Evolutionary conservation across 2,113 vertebrate species (phyloP).

Genomic region (Potamarius usumacintae): DNA sequence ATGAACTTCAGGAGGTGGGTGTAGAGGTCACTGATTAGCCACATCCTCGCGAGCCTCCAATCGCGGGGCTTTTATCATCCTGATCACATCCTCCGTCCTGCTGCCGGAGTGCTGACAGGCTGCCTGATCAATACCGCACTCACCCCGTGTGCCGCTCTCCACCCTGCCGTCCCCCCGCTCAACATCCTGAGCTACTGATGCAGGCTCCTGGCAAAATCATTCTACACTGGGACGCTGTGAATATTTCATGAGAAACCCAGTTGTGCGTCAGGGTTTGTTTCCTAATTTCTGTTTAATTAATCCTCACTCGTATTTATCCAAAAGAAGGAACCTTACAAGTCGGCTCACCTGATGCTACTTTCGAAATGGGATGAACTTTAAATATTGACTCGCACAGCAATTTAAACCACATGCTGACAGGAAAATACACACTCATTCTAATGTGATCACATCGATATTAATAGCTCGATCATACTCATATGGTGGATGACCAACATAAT

Average conservation of each 20-base stretch:
- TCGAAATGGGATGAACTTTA: neutral
- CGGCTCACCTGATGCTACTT: neutral
- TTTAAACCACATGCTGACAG: neutral
- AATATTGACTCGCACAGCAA: neutral
- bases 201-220: conserved; percentile 43
- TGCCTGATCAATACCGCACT: conserved; percentile 64
- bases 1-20: conserved; percentile 72
- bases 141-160: neutral
- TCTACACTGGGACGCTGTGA: conserved; percentile 3
- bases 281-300: neutral
- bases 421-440: neutral
- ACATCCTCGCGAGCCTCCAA: conserved; percentile 48
- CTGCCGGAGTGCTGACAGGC: conserved; percentile 45
- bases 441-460: neutral
- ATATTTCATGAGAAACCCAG: neutral
- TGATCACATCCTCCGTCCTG: conserved; percentile 62
- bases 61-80: conserved; percentile 61
- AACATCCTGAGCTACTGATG: conserved; percentile 37
- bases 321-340: neutral
- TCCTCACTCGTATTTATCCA: neutral
- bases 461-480: neutral
- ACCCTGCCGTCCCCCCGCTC: conserved; percentile 32
- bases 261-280: neutral
- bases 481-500: neutral
- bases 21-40: conserved; percentile 75